phyloP scores from a whole-genome alignment of 2,797 vertebrate genomes.

The Craterocephalus amniculus region DNA sequence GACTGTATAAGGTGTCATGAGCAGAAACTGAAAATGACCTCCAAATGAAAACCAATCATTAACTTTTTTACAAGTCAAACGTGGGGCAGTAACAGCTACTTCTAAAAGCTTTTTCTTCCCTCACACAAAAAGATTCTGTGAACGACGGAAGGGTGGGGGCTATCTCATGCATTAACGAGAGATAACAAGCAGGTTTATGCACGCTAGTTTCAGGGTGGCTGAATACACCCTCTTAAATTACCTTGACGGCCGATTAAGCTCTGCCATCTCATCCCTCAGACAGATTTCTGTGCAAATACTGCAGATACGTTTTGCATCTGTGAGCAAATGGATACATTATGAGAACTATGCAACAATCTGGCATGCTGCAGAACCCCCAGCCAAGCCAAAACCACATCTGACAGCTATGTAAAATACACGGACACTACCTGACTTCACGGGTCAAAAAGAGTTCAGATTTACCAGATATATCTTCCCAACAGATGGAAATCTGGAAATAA shows the following conservation, averaged over 20 bases:
- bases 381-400: not conserved
- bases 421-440: not conserved
- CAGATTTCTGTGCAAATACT: not conserved
- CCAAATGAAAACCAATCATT: not conserved
- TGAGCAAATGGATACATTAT: not conserved
- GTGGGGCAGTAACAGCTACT: not conserved
- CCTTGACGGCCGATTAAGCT: not conserved
- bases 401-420: slow-evolving; percentile 4
- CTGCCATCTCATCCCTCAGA: slow-evolving; percentile 7
- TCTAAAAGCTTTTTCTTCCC: slow-evolving; percentile 38
- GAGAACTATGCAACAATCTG: not conserved
- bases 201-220: not conserved
- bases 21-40: not conserved
- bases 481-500: not conserved
- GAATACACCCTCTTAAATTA: not conserved
- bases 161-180: not conserved
- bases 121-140: not conserved
- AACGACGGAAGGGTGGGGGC: not conserved
- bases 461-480: not conserved
- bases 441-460: slow-evolving; percentile 1
- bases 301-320: not conserved
- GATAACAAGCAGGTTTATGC: not conserved
- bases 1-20: not conserved
- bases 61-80: not conserved
- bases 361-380: not conserved